These are phyloP conservation scores for Glaucopsyche alexis DNA, from an alignment of 2,888 invertebrate species.

Conservation along the genomic window DNA sequence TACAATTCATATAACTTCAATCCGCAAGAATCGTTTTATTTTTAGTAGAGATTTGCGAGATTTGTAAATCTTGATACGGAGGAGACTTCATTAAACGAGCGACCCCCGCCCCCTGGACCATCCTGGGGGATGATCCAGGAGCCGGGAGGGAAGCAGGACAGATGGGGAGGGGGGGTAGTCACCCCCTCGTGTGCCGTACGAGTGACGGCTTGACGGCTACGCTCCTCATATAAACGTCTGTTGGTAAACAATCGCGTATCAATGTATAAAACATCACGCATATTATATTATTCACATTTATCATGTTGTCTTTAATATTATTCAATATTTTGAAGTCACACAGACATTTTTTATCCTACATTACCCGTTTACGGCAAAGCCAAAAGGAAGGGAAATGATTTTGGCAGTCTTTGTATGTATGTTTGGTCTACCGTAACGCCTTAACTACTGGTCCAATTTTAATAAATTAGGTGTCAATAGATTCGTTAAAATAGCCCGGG, in stretches of 20 bases:
- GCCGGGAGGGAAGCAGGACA: constrained; percentile 39
- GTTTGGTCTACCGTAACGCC: background rate
- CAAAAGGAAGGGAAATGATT: too few species aligned
- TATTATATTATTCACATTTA: constrained; percentile 14
- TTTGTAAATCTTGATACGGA: constrained; percentile 63
- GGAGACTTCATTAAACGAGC: constrained; percentile 71
- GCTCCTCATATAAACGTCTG: constrained; percentile 62
- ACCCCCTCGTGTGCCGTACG: constrained; percentile 74
- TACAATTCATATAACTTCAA: background rate
- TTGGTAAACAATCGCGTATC: constrained; percentile 73
- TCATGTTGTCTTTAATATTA: background rate
- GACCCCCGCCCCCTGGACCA: constrained; percentile 49
- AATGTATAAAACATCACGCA: constrained; percentile 20
- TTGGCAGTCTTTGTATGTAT: background rate
- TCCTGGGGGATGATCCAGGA: constrained; percentile 60
- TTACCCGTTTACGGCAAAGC: too few species aligned
- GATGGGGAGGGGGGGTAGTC: constrained; percentile 56
- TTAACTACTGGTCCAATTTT: too few species aligned
- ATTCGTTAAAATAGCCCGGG: too few species aligned
- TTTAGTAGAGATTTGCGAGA: constrained; percentile 44
- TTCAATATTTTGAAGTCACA: background rate
- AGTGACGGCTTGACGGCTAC: constrained; percentile 66
- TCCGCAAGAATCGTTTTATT: constrained; percentile 28
- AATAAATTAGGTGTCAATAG: too few species aligned
- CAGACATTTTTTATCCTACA: background rate